phyloP scores from a whole-genome alignment of 1,140 invertebrate species.

The Listronotus bonariensis region DNA sequence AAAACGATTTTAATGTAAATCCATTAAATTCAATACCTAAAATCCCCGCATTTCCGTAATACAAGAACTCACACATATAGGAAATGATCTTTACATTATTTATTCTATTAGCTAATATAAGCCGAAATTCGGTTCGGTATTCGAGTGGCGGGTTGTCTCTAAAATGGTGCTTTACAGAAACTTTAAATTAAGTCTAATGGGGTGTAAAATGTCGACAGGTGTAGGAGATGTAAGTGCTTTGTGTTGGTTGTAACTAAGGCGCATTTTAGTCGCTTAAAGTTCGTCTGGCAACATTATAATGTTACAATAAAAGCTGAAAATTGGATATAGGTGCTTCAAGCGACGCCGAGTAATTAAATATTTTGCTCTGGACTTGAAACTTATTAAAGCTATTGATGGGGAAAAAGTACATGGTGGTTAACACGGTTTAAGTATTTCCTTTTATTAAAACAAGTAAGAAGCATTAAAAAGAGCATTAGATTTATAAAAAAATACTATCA shows the following conservation, averaged over 20 bases:
- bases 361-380: no score
- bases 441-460: no score
- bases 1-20: no score
- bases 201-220: slow-evolving; percentile 28
- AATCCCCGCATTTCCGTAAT: no score
- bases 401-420: no score
- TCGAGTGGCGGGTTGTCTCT: slow-evolving; percentile 11
- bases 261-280: slow-evolving; percentile 20
- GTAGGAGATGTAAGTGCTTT: slow-evolving; percentile 14
- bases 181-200: slow-evolving; percentile 29
- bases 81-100: slow-evolving; percentile 1
- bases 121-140: slow-evolving; percentile 11
- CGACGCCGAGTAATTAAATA: no score
- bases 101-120: slow-evolving; percentile 22
- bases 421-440: no score
- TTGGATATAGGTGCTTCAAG: not conserved
- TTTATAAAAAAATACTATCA: no score
- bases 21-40: no score
- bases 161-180: slow-evolving; percentile 17
- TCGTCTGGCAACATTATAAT: slow-evolving; percentile 7
- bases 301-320: slow-evolving; percentile 16
- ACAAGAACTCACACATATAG: not conserved
- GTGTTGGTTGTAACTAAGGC: slow-evolving; percentile 13
- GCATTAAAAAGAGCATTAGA: no score
- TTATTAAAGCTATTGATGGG: no score